phyloP scores from a whole-genome alignment of 2,797 vertebrate species.

The Momotus momota region DNA sequence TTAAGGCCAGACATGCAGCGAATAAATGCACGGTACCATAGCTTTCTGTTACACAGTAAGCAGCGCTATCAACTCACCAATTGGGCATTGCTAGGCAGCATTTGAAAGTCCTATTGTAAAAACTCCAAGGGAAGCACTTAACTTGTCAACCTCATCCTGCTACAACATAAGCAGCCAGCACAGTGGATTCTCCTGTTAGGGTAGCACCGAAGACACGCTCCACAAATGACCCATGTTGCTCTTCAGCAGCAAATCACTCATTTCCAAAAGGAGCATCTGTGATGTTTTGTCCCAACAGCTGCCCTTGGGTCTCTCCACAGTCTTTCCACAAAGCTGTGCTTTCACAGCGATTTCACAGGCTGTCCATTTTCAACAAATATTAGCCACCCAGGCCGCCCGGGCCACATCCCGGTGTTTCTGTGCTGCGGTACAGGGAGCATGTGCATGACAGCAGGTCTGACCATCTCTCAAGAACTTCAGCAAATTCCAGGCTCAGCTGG shows the following conservation, averaged over 20 bases:
- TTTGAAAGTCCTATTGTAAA: constrained; percentile 36
- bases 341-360: constrained; percentile 53
- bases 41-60: background rate
- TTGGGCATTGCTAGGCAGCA: background rate
- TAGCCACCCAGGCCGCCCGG: background rate
- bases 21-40: background rate
- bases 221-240: background rate
- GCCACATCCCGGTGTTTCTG: background rate
- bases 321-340: constrained; percentile 15
- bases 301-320: background rate
- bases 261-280: constrained; percentile 32
- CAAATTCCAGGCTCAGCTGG: constrained; percentile 10
- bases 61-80: background rate
- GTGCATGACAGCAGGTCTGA: background rate
- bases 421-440: background rate
- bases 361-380: constrained; percentile 52
- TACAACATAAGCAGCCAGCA: background rate
- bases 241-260: constrained; percentile 6
- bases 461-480: background rate
- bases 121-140: constrained; percentile 80
- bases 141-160: constrained; percentile 72
- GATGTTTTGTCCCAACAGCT: background rate
- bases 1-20: background rate
- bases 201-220: background rate
- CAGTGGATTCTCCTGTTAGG: background rate